Evolutionary conservation across 2,888 invertebrate species (phyloP).

Genomic region (Mechanitis messenoides): DNA sequence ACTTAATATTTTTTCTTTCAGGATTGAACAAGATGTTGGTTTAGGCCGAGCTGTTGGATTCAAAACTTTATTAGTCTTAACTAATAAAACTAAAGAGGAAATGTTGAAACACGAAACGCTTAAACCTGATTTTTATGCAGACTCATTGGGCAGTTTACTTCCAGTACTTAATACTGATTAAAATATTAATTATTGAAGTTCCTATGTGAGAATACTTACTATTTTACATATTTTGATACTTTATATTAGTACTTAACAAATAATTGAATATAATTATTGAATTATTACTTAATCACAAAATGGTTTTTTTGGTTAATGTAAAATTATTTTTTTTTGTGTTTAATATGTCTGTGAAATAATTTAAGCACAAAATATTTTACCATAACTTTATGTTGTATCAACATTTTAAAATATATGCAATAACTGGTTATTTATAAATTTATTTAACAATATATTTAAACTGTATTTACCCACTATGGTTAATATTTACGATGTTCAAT

Average conservation of each 20-base stretch:
- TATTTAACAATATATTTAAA: no score
- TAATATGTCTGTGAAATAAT: no score
- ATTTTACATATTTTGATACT: neutral
- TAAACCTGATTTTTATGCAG: slow-evolving; percentile 67
- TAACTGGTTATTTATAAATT: no score
- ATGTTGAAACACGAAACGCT: slow-evolving; percentile 69
- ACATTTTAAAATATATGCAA: no score
- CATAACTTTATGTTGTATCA: no score
- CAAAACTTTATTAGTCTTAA: slow-evolving; percentile 84
- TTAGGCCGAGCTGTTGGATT: slow-evolving; percentile 84
- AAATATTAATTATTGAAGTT: neutral
- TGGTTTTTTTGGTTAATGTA: no score
- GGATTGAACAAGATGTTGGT: slow-evolving; percentile 86
- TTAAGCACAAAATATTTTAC: no score
- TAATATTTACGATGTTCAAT: no score
- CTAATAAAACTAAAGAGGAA: slow-evolving; percentile 60
- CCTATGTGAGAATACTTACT: neutral
- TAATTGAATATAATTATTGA: no score
- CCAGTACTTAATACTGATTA: slow-evolving; percentile 22
- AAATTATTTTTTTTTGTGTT: no score
- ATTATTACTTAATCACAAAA: no score
- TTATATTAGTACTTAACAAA: neutral
- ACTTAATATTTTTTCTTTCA: slow-evolving; percentile 44
- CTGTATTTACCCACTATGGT: no score
- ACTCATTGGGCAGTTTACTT: slow-evolving; percentile 50